Base-by-base conservation (phyloP, 2,113 vertebrate genomes). In the Harpagus bidentatus region DNA sequence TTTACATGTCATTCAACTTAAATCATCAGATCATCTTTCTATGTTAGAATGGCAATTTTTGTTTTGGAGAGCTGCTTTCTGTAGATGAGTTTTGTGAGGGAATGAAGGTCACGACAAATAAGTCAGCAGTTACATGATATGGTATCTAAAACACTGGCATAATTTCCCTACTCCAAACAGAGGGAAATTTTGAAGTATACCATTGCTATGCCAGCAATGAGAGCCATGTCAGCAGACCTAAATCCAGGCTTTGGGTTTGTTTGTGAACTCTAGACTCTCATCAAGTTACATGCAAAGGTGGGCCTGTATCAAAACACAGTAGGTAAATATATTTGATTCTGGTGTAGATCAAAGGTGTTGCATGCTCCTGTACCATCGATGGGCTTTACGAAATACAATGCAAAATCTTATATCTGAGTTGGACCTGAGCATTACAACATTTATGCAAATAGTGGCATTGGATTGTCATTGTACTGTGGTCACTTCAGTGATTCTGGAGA, bases 301-400 rank as follows among this genome's bases (percentile, higher is more conserved):
- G 3, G 10, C 10, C 26, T 52, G 4, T 61, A 43, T 81, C 23
- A 72, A 82, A 91, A 48, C 15, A 25, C 7, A 22, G 21, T 9
- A 65, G 34, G 18, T 71, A 65, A 34, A 8, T 45, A 23, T n/a
- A 13, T 78, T 81, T 74, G 55, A 20, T 58, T 40, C 43, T 79
- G 53, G 2, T 48, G 8, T 43, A 48, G n/a, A 40, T 74, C n/a
- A 88, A 59, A 52, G 0, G 0, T 36, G 7, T 55, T 77, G 23
- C 26, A 14, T 48, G 13, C 18, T 77, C n/a, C 23, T 52, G 21
- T 83, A 19, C 38, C 12, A 53, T 65, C 17, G 43, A 1, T 3
- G 2, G 29, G 6, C 47, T 91, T 85, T 85, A 16, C 1, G 7
- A 90, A 83, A 83, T 63, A 42, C 8, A 18, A 3, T 59, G 22